Base-by-base conservation (phyloP, 2,113 vertebrate species). In the Heterotilapia buettikoferi region DNA sequence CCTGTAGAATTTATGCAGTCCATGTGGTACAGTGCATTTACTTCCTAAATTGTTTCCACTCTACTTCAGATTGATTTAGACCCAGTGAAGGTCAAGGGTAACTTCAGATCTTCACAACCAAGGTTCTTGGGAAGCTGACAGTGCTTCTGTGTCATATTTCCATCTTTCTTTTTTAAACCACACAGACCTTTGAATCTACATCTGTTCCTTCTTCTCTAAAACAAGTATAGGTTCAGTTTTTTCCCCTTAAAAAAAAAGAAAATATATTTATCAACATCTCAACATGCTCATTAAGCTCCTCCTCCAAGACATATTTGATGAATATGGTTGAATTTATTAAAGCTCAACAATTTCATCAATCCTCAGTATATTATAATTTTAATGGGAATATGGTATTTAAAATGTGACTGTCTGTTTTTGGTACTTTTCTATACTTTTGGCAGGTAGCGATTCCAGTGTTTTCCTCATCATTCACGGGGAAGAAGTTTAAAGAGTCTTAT, bases 1-100 rank as follows among this genome's bases (percentile, higher is more conserved):
- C 96, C 95, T 96, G 97, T 97, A 96, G 96, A 97, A 97, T 96
- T 96, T 97, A 95, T 97, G 97, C 97, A 97, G 96, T 97, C 97
- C 96, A 86, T 88, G 86, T 97, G 97, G 97, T 98, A 97, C 97
- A 97, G 96, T 97, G 97, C 97, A 97, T 97, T 97, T 97, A 96
- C 97, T 97, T 95, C 63, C 84, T 94, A 91, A 93, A 93, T 93
- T 97, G 82, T 87, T 88, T 26, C 36, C 18, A 43, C 59, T 84
- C 53, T 36, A 7, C 81, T 80, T 90, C 73, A 87, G 63, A 84
- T 86, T 88, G 84, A 54, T 82, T 81, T 13, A 88, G 79, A 85
- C 59, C 66, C 73, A 88, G 50, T 81, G 40, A 29, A 81, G 52
- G 68, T 86, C 19, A 4, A 56, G 19, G 52, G 79, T 12, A 24